Conservation (phyloP, 2,113 vertebrate genomes). For the Leiothrix lutea region DNA sequence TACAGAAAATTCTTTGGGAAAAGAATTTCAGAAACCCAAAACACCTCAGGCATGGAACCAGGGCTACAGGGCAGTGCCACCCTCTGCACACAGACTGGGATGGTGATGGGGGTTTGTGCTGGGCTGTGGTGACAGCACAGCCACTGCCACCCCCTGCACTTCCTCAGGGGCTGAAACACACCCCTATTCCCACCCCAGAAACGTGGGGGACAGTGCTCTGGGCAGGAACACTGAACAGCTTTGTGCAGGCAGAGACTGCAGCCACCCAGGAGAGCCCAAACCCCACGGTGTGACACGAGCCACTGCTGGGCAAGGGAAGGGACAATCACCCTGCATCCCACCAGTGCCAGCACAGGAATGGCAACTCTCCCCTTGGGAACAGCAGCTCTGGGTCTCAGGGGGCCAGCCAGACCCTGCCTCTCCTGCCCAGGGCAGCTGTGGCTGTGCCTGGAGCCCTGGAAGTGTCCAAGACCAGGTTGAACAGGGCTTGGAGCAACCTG, state of each 20-base stretch:
- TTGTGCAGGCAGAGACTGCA: neutral
- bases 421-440: neutral
- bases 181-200: neutral
- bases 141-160: neutral
- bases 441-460: neutral
- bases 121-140: neutral
- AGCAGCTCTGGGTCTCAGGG: rapidly evolving
- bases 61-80: neutral
- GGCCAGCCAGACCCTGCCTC: neutral
- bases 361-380: neutral
- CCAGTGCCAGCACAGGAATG: neutral
- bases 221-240: neutral
- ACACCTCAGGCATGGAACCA: too few species aligned
- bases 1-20: too few species aligned
- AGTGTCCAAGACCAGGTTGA: neutral
- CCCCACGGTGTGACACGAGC: rapidly evolving
- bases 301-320: neutral
- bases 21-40: too few species aligned
- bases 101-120: rapidly evolving
- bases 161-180: neutral
- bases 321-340: rapidly evolving
- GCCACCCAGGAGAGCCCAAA: neutral
- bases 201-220: rapidly evolving
- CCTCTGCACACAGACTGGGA: rapidly evolving
- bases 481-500: neutral